Conservation (phyloP, 2,888 invertebrate genomes). For the Andrena haemorrhoa region DNA sequence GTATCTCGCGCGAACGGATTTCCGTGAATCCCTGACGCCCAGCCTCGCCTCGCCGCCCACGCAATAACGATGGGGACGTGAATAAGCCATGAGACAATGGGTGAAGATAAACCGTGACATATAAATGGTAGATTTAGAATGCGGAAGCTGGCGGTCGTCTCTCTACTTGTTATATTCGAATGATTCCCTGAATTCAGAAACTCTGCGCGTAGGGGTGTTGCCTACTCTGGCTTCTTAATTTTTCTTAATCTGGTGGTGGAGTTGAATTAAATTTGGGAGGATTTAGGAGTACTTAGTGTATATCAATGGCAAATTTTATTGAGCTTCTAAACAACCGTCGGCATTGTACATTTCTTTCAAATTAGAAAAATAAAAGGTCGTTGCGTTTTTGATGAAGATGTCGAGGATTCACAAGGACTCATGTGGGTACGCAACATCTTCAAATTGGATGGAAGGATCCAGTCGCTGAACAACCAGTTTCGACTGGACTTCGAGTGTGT, state of each 20-base stretch:
- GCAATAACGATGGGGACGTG: slow-evolving; percentile 18
- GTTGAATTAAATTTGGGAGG: too few relatives aligned
- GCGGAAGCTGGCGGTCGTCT: not conserved
- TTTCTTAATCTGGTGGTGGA: not conserved
- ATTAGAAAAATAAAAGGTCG: not conserved
- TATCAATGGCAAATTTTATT: too few relatives aligned
- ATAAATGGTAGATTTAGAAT: slow-evolving; percentile 18
- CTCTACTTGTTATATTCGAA: too few relatives aligned
- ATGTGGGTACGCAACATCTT: not conserved
- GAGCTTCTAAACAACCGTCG: too few relatives aligned
- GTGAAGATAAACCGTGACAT: slow-evolving; percentile 10
- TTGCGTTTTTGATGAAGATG: not conserved
- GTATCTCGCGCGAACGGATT: slow-evolving; percentile 40
- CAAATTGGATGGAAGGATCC: slow-evolving; percentile 30
- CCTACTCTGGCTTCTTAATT: not conserved
- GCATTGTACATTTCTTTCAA: not conserved
- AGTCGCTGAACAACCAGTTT: slow-evolving; percentile 6
- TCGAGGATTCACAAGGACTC: not conserved
- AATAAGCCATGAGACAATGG: slow-evolving; percentile 1
- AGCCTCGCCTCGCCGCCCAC: not conserved
- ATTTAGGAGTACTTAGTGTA: too few relatives aligned
- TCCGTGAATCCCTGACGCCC: slow-evolving; percentile 24
- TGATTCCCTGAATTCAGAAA: too few relatives aligned
- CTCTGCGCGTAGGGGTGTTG: too few relatives aligned
- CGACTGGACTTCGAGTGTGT: not conserved